Percentiles rank a stretch among this genome's conserved stretches.
Conservation (phyloP, 2,113 vertebrate species). For the Toxotes chatareus region DNA sequence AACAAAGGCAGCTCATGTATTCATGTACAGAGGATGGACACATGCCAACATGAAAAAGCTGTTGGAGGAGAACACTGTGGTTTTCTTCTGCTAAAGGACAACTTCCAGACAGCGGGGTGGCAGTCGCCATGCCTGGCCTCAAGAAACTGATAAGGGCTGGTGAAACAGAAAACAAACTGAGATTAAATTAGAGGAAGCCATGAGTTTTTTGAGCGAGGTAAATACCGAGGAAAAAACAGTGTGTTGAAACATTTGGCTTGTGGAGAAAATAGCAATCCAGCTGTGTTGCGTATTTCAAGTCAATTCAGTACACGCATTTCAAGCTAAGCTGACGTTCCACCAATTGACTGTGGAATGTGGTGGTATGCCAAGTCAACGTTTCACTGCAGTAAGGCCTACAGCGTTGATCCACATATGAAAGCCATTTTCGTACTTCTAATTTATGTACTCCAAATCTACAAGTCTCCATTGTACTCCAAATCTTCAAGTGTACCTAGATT, state of each 20-base stretch:
- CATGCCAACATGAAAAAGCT: conserved; percentile 73
- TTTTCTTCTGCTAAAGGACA: conserved; percentile 62
- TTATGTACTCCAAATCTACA: conserved; percentile 65
- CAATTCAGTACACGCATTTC: conserved; percentile 47
- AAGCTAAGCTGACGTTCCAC: conserved; percentile 65
- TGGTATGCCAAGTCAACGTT: conserved; percentile 56
- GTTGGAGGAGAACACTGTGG: conserved; percentile 58
- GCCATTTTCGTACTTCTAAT: conserved; percentile 67
- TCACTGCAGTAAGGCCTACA: conserved; percentile 48
- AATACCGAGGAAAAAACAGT: conserved; percentile 19
- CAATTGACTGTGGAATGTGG: conserved; percentile 70
- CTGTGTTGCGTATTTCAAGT: conserved; percentile 53
- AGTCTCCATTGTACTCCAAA: conserved; percentile 61
- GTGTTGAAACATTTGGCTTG: conserved; percentile 45
- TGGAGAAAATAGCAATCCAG: conserved; percentile 53
- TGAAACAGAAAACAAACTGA: conserved; percentile 36
- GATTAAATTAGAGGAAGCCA: conserved; percentile 48
- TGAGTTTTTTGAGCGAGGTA: conserved; percentile 13
- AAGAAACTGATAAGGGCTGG: conserved; percentile 26
- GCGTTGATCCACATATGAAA: conserved; percentile 71
- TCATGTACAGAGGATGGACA: conserved; percentile 77
- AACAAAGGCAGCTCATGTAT: conserved; percentile 82
- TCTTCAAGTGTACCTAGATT: conserved; percentile 43
- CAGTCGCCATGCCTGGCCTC: conserved; percentile 45
- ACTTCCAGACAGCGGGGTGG: conserved; percentile 63